Evolutionary conservation across 2,888 invertebrate species (phyloP), one percentile per base, ranked within the genome.

Genomic region (Beris chalybata): DNA sequence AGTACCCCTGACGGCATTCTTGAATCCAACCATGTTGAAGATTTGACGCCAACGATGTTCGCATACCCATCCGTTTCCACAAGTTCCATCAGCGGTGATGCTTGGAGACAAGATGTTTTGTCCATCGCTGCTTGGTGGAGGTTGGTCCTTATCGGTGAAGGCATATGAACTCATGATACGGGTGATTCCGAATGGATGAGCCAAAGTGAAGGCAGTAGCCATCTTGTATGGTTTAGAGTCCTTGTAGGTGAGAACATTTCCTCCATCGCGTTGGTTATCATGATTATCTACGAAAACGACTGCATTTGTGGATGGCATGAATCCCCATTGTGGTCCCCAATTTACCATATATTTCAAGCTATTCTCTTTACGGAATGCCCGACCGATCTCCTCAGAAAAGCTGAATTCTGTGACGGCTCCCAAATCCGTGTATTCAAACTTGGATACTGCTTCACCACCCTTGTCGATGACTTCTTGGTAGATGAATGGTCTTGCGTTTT

Each of bases 241-340:
- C 74, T 90, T 90, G 78, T 91, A 86, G 3, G 88, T 91, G 5
- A 93, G 81, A 55, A 91, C 82, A 13, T 56, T 15, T 54, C 85
- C 88, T 57, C 88, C 88, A 4, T 89, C 90, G 73, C 95, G 85
- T 77, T 95, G 94, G 75, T 91, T 93, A 77, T 96, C 96, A 75
- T 96, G 95, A 79, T 96, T 96, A 75, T 95, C 95, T 59, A 95
- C 86, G 75, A 95, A 94, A 13, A 89, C 87, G 0, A 94, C 74
- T 3, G 92, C 85, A 69, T 86, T 84, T 0, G 74, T 76, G 0
- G 84, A 84, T 30, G 85, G 82, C 1, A 90, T 73, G 38, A 92
- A 83, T 22, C 84, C 85, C 91, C 92, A 92, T 9, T 74, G 80
- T 1, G 84, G 78, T 32, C 90, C 90, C 82, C 86, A 90, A 74